A percentile compares a stretch with the other conserved stretches of the same genome.
phyloP scores from a whole-genome alignment of 2,797 vertebrate genomes.

The Cynopterus sphinx region DNA sequence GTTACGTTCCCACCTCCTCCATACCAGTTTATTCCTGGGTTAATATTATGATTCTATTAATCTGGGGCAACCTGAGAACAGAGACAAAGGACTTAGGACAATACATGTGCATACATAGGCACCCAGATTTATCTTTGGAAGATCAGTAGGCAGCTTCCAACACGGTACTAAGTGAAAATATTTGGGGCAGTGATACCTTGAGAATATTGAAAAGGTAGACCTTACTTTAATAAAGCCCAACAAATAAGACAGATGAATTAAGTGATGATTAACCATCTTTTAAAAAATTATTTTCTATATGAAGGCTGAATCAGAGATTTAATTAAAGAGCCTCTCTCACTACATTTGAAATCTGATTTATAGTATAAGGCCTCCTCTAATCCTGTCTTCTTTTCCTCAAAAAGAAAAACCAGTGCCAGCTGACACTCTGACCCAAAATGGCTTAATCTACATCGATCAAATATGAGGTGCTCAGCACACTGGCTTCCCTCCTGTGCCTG shows the following conservation, averaged over 20 bases:
- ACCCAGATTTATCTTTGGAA: background rate
- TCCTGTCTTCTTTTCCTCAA: background rate
- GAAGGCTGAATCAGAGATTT: background rate
- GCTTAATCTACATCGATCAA: background rate
- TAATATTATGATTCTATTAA: background rate
- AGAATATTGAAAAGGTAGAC: background rate
- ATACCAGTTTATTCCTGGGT: background rate
- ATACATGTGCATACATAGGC: fast-evolving
- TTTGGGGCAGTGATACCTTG: background rate
- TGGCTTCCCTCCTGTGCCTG: background rate
- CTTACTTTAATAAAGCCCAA: background rate
- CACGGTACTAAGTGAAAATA: background rate
- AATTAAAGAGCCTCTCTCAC: background rate
- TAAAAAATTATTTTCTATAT: background rate
- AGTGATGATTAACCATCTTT: background rate
- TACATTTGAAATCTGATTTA: background rate
- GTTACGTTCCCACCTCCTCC: background rate
- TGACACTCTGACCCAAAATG: background rate
- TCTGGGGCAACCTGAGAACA: background rate
- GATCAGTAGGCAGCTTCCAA: background rate
- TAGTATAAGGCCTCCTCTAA: background rate
- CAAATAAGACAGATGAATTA: background rate
- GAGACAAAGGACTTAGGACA: background rate
- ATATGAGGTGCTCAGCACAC: background rate
- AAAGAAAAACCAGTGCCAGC: background rate